Conservation (phyloP, 1,140 invertebrate genomes). For the Papilio xuthus region DNA sequence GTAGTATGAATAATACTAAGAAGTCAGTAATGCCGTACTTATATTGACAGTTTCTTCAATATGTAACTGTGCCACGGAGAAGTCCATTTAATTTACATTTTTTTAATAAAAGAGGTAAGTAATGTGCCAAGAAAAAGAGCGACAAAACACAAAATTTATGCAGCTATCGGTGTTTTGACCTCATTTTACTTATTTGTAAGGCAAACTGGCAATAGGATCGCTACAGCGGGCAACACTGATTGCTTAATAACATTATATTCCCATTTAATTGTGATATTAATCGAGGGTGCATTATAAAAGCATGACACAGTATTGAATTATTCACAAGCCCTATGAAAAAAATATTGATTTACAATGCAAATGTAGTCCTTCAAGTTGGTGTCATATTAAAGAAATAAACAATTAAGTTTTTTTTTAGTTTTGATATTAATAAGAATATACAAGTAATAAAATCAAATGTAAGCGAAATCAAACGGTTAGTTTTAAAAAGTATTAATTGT, state of each 20-base stretch:
- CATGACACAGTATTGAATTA: background rate
- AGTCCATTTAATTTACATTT: constrained; percentile 26
- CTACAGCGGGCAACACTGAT: background rate
- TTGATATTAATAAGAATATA: too few species aligned
- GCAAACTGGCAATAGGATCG: background rate
- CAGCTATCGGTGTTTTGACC: background rate
- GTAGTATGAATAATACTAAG: background rate
- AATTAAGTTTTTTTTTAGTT: too few species aligned
- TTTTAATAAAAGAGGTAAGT: constrained; percentile 26
- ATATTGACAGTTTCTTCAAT: background rate
- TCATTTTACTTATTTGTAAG: background rate
- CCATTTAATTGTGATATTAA: background rate
- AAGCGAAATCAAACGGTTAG: background rate
- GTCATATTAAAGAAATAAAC: too few species aligned
- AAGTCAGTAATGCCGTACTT: background rate
- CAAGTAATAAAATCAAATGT: too few species aligned
- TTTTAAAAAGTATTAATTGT: background rate
- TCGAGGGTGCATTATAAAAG: background rate
- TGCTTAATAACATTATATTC: background rate
- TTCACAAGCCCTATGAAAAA: too few species aligned
- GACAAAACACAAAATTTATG: constrained; percentile 23
- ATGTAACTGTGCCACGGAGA: constrained; percentile 22
- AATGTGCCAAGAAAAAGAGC: constrained; percentile 5
- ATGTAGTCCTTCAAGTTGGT: background rate
- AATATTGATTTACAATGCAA: background rate